phyloP scores from a whole-genome alignment of 2,797 vertebrate genomes.

The Neosalanx taihuensis region DNA sequence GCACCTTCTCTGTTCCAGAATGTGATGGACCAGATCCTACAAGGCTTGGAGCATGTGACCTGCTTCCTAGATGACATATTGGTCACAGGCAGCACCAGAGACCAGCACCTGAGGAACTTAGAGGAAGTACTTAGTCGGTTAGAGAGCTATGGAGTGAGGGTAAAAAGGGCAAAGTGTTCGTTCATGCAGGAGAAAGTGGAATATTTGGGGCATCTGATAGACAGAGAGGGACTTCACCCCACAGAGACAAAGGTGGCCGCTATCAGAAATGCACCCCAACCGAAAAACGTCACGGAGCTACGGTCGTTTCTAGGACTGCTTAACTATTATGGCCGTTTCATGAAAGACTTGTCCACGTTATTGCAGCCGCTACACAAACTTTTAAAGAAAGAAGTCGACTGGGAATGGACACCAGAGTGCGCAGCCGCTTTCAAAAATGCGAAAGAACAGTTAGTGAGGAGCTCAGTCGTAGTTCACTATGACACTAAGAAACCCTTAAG shows the following conservation, averaged over 20 bases:
- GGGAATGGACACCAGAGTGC: conserved; percentile 5
- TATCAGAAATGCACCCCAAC: too few species aligned
- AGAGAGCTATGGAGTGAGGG: not conserved
- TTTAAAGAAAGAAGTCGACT: not conserved
- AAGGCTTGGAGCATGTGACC: too few species aligned
- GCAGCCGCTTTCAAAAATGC: not conserved
- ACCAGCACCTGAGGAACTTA: conserved; percentile 5
- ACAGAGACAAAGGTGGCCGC: not conserved
- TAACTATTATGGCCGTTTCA: conserved; percentile 9
- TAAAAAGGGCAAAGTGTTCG: not conserved
- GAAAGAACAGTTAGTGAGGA: not conserved
- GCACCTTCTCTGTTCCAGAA: too few species aligned
- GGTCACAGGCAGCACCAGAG: not conserved
- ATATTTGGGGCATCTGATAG: not conserved
- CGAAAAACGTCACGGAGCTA: not conserved
- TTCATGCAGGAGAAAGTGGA: not conserved
- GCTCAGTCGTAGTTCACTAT: conserved; percentile 2
- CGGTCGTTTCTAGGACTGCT: not conserved
- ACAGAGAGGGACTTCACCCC: not conserved
- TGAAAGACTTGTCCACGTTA: conserved; percentile 3
- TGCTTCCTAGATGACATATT: too few species aligned
- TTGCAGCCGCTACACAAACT: not conserved
- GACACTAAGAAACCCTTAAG: conserved; percentile 4
- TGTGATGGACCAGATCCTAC: too few species aligned
- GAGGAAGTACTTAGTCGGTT: conserved; percentile 5